Evolutionary conservation across 2,113 vertebrate species (phyloP), one percentile per base, ranked within the genome.

Genomic region (Cinclus mexicanus): DNA sequence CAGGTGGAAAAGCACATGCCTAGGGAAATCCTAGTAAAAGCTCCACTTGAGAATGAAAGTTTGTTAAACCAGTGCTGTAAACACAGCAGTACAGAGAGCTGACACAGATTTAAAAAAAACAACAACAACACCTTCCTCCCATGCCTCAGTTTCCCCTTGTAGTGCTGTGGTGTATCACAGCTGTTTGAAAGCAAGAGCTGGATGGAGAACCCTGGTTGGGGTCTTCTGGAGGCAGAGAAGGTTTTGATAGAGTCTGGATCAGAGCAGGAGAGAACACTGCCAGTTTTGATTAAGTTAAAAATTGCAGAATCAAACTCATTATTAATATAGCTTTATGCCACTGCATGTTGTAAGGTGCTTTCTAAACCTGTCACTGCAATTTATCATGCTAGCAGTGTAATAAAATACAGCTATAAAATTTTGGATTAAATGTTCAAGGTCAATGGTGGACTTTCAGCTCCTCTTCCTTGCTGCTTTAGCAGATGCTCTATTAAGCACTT

Each of bases 381-480:
- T 96, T 94, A 97, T 97, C 96, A 95, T 89, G 81, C 63, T 60
- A 92, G 90, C 89, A 94, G 70, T 67, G 78, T 94, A 96, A 97
- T 97, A 96, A 96, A 97, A 93, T 69, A 93, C 83, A 83, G 85
- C 92, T 75, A 96, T 96, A 96, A 96, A 96, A 96, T 89, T 90
- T 89, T 94, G 96, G 96, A 97, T 95, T 96, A 96, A 95, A 97
- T 91, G 90, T 86, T 97, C 95, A 97, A 97, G 96, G 97, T 97
- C 97, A 96, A 31, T 52, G 69, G 94, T 87, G 6, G 94, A 94
- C 95, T 95, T 95, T 83, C 89, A 95, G 42, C 86, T 84, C 91
- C 87, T 82, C 89, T 81, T 86, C 86, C 68, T 86, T 88, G 89
- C 79, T 90, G 84, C 83, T 92, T 91, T 92, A 87, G 84, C 84